phyloP scores from a whole-genome alignment of 2,797 vertebrate genomes.

The Sternarchorhynchus goeldii region DNA sequence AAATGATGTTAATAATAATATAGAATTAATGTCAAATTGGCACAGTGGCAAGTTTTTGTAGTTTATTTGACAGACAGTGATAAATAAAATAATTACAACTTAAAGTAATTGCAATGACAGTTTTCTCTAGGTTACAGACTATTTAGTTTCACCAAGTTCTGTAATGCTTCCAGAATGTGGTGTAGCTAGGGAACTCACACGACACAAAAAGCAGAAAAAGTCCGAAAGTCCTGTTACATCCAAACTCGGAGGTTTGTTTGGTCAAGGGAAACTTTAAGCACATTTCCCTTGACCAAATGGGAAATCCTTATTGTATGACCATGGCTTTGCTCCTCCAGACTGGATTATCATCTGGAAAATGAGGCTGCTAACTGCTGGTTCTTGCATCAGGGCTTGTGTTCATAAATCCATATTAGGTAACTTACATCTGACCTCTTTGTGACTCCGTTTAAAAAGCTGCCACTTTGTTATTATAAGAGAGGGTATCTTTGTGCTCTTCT shows the following conservation, averaged over 20 bases:
- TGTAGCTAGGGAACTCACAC: neutral
- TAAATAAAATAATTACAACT: neutral
- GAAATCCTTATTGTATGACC: slow-evolving; percentile 11
- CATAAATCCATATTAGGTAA: neutral
- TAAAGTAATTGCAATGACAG: too few relatives aligned
- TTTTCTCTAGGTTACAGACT: too few relatives aligned
- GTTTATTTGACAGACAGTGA: neutral
- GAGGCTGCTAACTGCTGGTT: slow-evolving; percentile 20
- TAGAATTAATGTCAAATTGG: neutral
- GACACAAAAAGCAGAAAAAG: too few relatives aligned
- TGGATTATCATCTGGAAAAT: slow-evolving; percentile 33
- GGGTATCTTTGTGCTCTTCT: slow-evolving; percentile 10
- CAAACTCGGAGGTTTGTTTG: slow-evolving; percentile 15
- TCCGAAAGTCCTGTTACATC: neutral
- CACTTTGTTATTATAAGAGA: slow-evolving; percentile 31
- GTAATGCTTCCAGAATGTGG: neutral
- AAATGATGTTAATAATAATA: neutral
- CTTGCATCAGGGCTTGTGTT: neutral
- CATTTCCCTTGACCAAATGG: slow-evolving; percentile 5
- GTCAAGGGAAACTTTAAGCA: neutral
- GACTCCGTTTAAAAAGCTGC: neutral
- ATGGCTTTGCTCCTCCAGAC: slow-evolving; percentile 6
- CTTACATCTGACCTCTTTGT: neutral
- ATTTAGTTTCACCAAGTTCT: neutral
- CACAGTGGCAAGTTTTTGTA: neutral